A percentile compares a stretch with the other conserved stretches of the same genome.
phyloP scores from a whole-genome alignment of 2,888 invertebrate species.

The Diarsia dahlii region DNA sequence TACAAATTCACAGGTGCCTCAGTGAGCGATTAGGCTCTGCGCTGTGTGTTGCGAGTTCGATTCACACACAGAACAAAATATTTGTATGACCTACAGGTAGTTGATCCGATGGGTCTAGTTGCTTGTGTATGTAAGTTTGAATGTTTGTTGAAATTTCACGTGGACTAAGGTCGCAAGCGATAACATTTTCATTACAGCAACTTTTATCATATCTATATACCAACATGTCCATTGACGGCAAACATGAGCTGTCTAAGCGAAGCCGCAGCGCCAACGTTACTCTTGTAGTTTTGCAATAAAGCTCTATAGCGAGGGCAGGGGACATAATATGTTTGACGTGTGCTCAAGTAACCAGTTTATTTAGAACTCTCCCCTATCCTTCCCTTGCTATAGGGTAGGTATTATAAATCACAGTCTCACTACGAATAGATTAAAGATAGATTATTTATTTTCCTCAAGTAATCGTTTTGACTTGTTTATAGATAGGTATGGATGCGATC shows the following conservation, averaged over 20 bases:
- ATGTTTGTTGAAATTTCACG: too few relatives aligned
- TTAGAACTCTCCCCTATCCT: slow-evolving; percentile 5
- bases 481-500: background rate
- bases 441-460: too few relatives aligned
- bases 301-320: background rate
- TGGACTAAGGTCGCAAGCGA: too few relatives aligned
- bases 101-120: too few relatives aligned
- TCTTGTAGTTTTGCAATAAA: slow-evolving; percentile 55
- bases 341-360: slow-evolving; percentile 49
- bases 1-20: too few relatives aligned
- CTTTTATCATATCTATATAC: background rate
- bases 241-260: slow-evolving; percentile 45
- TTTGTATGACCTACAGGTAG: too few relatives aligned
- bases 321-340: slow-evolving; percentile 52
- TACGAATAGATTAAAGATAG: background rate
- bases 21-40: too few relatives aligned
- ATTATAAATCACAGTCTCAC: background rate
- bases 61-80: too few relatives aligned
- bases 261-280: slow-evolving; percentile 16
- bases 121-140: too few relatives aligned
- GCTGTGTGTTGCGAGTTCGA: too few relatives aligned
- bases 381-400: background rate
- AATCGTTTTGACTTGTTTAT: too few relatives aligned
- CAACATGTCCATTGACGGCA: slow-evolving; percentile 8
- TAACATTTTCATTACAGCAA: background rate